Evolutionary conservation across 2,797 vertebrate genomes (phyloP).

Genomic region (Phalanger gymnotis): DNA sequence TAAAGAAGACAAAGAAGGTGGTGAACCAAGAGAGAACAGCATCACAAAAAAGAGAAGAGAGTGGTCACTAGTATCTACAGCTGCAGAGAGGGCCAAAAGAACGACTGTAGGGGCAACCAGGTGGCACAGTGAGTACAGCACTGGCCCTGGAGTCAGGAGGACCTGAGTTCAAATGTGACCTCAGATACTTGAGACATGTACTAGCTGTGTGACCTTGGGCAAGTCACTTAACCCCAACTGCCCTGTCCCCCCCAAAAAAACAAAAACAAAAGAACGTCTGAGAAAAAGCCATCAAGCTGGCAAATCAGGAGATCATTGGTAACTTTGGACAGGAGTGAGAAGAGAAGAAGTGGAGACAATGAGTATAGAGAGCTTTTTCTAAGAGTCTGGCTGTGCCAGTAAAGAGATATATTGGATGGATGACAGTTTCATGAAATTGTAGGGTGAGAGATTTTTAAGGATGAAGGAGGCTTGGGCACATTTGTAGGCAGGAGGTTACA

Average conservation of each 20-base stretch:
- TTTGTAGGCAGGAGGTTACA: not conserved
- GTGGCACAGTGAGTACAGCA: too few species aligned
- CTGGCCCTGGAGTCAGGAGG: too few species aligned
- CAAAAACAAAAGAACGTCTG: not conserved
- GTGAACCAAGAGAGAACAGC: not conserved
- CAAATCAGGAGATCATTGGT: not conserved
- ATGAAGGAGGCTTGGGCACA: not conserved
- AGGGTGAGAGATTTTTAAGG: not conserved
- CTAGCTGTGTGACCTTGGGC: too few species aligned
- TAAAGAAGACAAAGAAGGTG: not conserved
- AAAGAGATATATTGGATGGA: not conserved
- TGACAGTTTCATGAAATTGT: not conserved
- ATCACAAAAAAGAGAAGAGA: not conserved
- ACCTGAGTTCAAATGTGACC: too few species aligned
- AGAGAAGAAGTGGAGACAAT: too few species aligned
- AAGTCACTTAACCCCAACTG: too few species aligned
- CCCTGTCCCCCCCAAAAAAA: too few species aligned
- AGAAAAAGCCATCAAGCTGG: not conserved
- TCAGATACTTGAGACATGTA: too few species aligned
- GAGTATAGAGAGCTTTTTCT: too few species aligned
- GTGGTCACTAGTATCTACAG: not conserved
- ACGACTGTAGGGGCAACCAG: too few species aligned
- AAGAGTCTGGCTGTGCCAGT: not conserved
- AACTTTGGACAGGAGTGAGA: not conserved
- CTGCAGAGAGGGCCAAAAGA: not conserved